Base-by-base conservation (phyloP, 23 tunicate genomes). In the Ciona savignyi region DNA sequence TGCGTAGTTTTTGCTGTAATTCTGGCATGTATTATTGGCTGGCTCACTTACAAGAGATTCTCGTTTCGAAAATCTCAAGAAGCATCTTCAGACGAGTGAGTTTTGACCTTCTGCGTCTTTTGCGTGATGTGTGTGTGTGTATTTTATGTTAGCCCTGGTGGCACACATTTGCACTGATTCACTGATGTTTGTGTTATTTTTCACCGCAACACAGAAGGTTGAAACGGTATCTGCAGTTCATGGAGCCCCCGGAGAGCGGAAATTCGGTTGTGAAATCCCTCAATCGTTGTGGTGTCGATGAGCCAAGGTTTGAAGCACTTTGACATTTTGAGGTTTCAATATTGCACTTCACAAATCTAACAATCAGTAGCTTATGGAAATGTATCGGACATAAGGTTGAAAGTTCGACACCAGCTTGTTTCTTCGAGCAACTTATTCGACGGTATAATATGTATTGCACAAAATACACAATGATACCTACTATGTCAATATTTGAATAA, bases 201-300 rank as follows among this genome's bases (percentile, higher is more conserved):
- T 42, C 56, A 42, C 56, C 15, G 56, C 56, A 42, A 9, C 34
- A 34, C 84, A 79, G 84, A 62, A 30, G 66, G 3, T 70, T 79
- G 27, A 71, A 79, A 28, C 48, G 67, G 22, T 79, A 79, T 56
- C 72, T 83, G 25, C 79, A 83, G 30, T 83, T 75, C 77, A 35
- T 69, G 29, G 89, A 77, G 63, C 79, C 81, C 19, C 89, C 89
- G 28, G 49, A 71, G 2, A 70, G 74, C 70, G 84, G 56, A 15
- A 42, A 42, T 6, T 6, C 56, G n/a, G n/a, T n/a, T n/a, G n/a
- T n/a, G n/a, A n/a, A n/a, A n/a, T n/a, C n/a, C n/a, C n/a, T n/a
- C n/a, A n/a, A n/a, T n/a, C n/a, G n/a, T n/a, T n/a, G n/a, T n/a
- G n/a, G n/a, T n/a, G n/a, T n/a, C n/a, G n/a, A n/a, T n/a, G n/a